A percentile compares a stretch with the other conserved stretches of the same genome.
phyloP scores from a whole-genome alignment of 2,797 vertebrate species.

The Neoniphon sammara region DNA sequence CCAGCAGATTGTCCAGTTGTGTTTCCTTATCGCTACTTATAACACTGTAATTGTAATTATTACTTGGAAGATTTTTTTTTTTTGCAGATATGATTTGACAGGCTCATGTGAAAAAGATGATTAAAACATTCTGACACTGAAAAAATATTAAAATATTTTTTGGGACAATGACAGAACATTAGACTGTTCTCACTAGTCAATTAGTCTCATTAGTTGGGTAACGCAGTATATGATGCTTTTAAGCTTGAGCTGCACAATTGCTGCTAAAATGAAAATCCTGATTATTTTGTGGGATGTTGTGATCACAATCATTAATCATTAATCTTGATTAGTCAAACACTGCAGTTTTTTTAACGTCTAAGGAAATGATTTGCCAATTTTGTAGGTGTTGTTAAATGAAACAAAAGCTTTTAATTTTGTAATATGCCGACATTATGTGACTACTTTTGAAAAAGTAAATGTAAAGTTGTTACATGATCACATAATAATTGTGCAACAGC shows the following conservation, averaged over 20 bases:
- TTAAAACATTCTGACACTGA: constrained; percentile 49
- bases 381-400: background rate
- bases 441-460: no score
- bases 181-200: constrained; percentile 48
- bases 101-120: constrained; percentile 27
- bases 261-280: constrained; percentile 30
- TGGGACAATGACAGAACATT: constrained; percentile 39
- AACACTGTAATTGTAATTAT: no score
- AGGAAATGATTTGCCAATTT: no score
- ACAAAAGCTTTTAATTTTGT: background rate
- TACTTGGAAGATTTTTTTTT: no score
- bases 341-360: no score
- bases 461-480: no score
- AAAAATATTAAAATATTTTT: constrained; percentile 17
- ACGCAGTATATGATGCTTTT: constrained; percentile 28
- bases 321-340: background rate
- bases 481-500: no score
- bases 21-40: no score
- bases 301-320: constrained; percentile 3
- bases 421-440: background rate
- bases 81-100: constrained; percentile 36
- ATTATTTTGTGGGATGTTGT: constrained; percentile 26
- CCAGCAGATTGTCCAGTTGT: no score
- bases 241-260: constrained; percentile 38
- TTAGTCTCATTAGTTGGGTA: constrained; percentile 51